Base-by-base conservation (phyloP, 1,140 invertebrate species). In the Zeugodacus cucurbitae region DNA sequence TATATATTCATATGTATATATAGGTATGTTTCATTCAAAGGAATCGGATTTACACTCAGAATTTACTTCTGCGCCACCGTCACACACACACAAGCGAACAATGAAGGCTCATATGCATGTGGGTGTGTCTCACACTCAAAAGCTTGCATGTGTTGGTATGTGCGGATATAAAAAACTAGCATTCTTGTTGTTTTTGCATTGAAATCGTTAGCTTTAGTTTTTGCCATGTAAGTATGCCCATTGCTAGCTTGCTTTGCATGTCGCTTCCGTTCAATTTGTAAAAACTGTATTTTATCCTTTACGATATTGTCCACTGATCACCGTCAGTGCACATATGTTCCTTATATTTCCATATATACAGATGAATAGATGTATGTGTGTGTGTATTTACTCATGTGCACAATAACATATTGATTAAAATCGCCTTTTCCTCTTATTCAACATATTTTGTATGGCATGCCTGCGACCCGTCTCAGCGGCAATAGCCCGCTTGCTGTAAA, bases 401-500 rank as follows among this genome's bases (percentile, higher is more conserved):
- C 91, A 90, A 91, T 92, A 92, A 92, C 91, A 92, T 92, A 92
- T 92, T 92, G 90, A 88, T 91, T 88, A 91, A 90, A 92, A 92
- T 92, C 90, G 90, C 90, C 91, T 92, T 92, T 92, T 90, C 90
- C 90, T 92, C 91, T 90, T 92, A 90, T 90, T 88, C 90, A 90
- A 90, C 90, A 90, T 90, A 89, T 91, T 59, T 26, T 86, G 4
- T 54, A 11, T 57, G 14, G 26, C 7, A 10, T 67, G 11, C 7
- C 10, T 8, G 0, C 29, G 6, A 17, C 26, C 11, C 34, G 20
- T 41, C 17, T 22, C 32, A 89, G 48, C 26, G 26, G 44, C 11
- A 14, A 48, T n/a, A n/a, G n/a, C n/a, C 57, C 57, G 41, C 34
- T 26, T 62, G 37, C 34, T 89, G 91, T 92, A 92, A 92, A 92